Base-by-base conservation (phyloP, 2,888 invertebrate species). In the Lissocephala sabroskyi region DNA sequence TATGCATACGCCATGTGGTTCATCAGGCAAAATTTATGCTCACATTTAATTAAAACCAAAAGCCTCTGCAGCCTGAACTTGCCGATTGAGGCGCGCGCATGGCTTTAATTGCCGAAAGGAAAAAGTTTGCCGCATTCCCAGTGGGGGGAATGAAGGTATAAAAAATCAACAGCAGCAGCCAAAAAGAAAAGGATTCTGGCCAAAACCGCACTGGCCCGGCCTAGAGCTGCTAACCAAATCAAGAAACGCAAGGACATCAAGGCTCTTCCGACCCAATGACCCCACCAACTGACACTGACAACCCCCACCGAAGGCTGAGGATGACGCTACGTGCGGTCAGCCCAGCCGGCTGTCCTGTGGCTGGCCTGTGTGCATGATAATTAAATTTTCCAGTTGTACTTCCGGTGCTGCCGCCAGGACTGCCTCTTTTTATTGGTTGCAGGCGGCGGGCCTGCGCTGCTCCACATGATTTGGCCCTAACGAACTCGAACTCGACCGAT, bases 351-450 rank as follows among this genome's bases (percentile, higher is more conserved):
- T n/a, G n/a, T n/a, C n/a, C n/a, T n/a, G n/a, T n/a, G n/a, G n/a
- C n/a, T n/a, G n/a, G n/a, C 52, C 45, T 49, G 46, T 62, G 53
- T 66, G 59, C 59, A 54, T 53, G 62, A 64, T 65, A 65, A 65
- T 65, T 65, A 65, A 65, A 65, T 65, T 67, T 65, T 67, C 67
- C 65, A 64, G 67, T 59, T 64, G 46, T 55, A 64, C 64, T 64
- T 66, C 61, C 65, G 57, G n/a, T n/a, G 16, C n/a, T n/a, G n/a
- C n/a, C n/a, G n/a, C n/a, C n/a, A n/a, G n/a, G n/a, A n/a, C n/a
- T n/a, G n/a, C n/a, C n/a, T n/a, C n/a, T n/a, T n/a, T n/a, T n/a
- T n/a, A n/a, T n/a, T n/a, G n/a, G n/a, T n/a, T n/a, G n/a, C n/a
- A n/a, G n/a, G n/a, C n/a, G n/a, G n/a, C n/a, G n/a, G n/a, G n/a